phyloP scores from a whole-genome alignment of 2,888 invertebrate genomes.

The Chrysodeixis includens region DNA sequence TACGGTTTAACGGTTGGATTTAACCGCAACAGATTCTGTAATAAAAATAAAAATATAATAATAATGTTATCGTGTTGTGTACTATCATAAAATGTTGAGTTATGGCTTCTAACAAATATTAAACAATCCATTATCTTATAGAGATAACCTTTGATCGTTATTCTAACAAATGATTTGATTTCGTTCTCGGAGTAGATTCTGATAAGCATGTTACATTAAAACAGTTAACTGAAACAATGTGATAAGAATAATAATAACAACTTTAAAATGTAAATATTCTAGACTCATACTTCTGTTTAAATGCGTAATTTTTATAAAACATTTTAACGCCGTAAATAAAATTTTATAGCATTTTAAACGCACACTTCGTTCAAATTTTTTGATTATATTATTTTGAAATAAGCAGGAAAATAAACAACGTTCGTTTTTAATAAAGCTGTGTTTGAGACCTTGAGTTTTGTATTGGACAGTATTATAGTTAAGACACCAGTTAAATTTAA shows the following conservation, averaged over 20 bases:
- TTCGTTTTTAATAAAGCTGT: neutral
- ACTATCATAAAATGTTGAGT: neutral
- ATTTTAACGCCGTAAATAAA: too few relatives aligned
- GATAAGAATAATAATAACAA: neutral
- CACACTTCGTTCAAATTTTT: too few relatives aligned
- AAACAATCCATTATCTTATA: neutral
- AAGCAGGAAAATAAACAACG: neutral
- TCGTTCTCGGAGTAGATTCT: neutral
- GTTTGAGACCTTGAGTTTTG: neutral
- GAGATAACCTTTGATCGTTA: neutral
- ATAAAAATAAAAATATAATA: conserved; percentile 2
- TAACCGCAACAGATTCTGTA: conserved; percentile 94
- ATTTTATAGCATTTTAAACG: too few relatives aligned
- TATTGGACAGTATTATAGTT: neutral
- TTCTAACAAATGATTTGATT: neutral
- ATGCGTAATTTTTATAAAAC: too few relatives aligned
- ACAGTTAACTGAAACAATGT: neutral
- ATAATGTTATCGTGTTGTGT: conserved; percentile 6
- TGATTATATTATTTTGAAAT: too few relatives aligned
- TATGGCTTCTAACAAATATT: neutral
- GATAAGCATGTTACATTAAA: neutral
- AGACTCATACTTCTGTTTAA: neutral
- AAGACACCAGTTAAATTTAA: neutral
- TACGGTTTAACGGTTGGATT: conserved; percentile 95
- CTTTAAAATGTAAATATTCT: neutral